phyloP scores from a whole-genome alignment of 53 echinoderm and acorn worm genomes.

The Echinometra lucunter region DNA sequence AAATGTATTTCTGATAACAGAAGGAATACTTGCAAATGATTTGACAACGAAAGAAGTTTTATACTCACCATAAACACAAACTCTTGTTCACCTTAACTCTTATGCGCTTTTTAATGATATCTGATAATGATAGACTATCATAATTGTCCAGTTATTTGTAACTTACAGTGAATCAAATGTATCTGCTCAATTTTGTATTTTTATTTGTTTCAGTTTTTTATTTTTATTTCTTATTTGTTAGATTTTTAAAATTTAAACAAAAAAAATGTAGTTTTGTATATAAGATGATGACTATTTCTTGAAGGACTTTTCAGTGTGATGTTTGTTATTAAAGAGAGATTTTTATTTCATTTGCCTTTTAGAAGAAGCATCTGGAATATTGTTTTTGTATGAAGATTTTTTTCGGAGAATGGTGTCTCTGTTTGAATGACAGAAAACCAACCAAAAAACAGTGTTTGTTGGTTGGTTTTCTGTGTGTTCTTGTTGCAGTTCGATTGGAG shows the following conservation, averaged over 20 bases:
- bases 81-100: neutral
- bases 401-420: no score
- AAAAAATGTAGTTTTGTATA: slow-evolving; percentile 38
- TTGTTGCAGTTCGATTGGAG: no score
- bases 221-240: neutral
- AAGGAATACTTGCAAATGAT: neutral
- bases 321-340: neutral
- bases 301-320: neutral
- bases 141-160: neutral
- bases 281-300: neutral
- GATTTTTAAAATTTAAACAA: no score
- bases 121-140: neutral
- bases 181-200: neutral
- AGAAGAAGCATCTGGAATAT: neutral
- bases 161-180: neutral
- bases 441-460: no score
- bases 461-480: no score
- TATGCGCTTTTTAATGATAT: neutral
- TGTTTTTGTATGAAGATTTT: no score
- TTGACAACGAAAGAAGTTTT: neutral
- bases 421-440: no score
- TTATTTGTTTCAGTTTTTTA: neutral
- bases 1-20: neutral
- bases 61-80: neutral
- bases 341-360: neutral